Conservation (phyloP, 2,888 invertebrate genomes). For the Idaea straminata region DNA sequence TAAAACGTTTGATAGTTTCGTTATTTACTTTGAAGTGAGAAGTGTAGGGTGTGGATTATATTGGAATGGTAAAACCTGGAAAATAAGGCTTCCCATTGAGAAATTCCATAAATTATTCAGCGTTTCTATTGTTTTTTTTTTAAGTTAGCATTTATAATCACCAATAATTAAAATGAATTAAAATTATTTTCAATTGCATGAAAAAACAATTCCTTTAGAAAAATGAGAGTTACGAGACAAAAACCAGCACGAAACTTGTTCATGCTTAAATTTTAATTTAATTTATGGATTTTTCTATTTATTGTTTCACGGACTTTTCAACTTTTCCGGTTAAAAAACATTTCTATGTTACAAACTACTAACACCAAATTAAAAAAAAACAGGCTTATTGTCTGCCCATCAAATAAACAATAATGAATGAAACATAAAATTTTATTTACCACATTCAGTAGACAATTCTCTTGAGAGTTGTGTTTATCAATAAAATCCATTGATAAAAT, state of each 20-base stretch:
- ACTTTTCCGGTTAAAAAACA: background rate
- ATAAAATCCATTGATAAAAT: slow-evolving; percentile 45
- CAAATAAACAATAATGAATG: background rate
- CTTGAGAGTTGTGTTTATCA: slow-evolving; percentile 34
- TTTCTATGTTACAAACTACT: background rate
- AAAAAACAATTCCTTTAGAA: no score
- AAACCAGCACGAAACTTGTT: no score
- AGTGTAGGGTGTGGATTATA: background rate
- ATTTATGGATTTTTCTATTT: no score
- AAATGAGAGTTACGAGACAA: no score
- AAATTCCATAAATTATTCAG: background rate
- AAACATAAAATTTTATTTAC: slow-evolving; percentile 4
- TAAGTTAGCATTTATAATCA: no score
- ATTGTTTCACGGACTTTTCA: no score
- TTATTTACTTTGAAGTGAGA: background rate
- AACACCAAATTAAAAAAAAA: background rate
- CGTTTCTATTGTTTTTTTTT: no score
- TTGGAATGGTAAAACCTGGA: background rate
- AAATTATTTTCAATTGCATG: no score
- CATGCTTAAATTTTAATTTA: no score
- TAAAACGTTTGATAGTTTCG: slow-evolving; percentile 3
- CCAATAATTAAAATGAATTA: no score
- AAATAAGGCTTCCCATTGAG: background rate
- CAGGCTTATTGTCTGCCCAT: background rate
- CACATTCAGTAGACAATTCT: slow-evolving; percentile 8